Conservation (phyloP, 2,888 invertebrate species). For the Alentia gelatinosa region DNA sequence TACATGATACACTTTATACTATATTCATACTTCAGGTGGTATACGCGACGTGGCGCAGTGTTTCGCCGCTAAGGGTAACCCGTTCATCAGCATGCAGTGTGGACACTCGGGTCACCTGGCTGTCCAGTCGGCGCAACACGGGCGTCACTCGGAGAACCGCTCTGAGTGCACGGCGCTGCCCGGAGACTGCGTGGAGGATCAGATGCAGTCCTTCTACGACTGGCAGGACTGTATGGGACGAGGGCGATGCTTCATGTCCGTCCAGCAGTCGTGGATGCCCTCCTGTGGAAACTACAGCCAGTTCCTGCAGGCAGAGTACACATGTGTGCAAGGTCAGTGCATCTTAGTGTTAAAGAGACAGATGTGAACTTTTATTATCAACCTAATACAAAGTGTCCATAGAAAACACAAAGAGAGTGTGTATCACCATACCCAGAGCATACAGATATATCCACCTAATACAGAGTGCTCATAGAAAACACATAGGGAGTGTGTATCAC, state of each 20-base stretch:
- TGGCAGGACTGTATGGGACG: constrained; percentile 47
- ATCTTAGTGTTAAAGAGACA: not conserved
- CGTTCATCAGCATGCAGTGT: constrained; percentile 29
- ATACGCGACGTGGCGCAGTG: constrained; percentile 1
- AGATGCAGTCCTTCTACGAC: constrained; percentile 43
- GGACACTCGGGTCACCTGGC: not conserved
- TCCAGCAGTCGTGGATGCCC: constrained; percentile 50
- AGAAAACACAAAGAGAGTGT: too few relatives aligned
- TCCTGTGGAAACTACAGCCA: constrained; percentile 53
- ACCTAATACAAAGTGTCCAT: too few relatives aligned
- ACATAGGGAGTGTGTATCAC: too few relatives aligned
- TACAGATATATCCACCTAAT: too few relatives aligned
- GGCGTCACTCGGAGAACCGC: constrained; percentile 4
- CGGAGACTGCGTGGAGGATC: constrained; percentile 40
- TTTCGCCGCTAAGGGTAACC: constrained; percentile 31
- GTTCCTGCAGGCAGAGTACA: constrained; percentile 47
- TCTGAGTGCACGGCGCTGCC: not conserved
- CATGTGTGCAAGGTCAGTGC: constrained; percentile 7
- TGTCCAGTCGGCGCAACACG: not conserved
- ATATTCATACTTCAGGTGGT: not conserved
- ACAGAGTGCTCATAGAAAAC: too few relatives aligned
- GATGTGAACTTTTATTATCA: too few relatives aligned
- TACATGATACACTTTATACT: not conserved
- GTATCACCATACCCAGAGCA: too few relatives aligned
- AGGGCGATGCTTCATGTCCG: not conserved